Evolutionary conservation across 2,888 invertebrate species (phyloP).

Genomic region (Nemotelus nigrinus): DNA sequence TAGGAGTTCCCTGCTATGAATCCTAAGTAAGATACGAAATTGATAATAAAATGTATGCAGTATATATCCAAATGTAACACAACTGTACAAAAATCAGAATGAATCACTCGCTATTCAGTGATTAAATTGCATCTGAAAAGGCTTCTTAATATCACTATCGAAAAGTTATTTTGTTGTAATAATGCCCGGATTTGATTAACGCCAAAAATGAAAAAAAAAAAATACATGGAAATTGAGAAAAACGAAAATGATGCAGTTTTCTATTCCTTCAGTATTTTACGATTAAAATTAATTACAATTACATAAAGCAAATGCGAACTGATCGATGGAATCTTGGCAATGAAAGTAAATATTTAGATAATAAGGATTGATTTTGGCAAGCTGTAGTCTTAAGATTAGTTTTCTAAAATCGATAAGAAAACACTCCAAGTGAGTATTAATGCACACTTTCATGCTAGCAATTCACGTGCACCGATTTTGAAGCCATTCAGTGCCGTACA

Average conservation of each 20-base stretch:
- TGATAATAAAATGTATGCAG: too few relatives aligned
- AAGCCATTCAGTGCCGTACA: neutral
- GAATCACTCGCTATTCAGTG: too few relatives aligned
- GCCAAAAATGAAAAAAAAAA: neutral
- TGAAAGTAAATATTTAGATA: neutral
- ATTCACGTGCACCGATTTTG: neutral
- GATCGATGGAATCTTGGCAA: neutral
- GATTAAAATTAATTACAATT: neutral
- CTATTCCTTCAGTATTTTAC: constrained; percentile 14
- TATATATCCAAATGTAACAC: too few relatives aligned
- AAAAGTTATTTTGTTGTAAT: neutral
- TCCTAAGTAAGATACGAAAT: too few relatives aligned
- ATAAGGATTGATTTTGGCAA: constrained; percentile 31
- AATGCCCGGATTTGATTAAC: neutral
- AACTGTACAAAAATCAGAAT: too few relatives aligned
- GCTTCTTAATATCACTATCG: too few relatives aligned
- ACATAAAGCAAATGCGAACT: neutral
- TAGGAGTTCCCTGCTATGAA: too few relatives aligned
- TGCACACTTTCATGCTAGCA: neutral
- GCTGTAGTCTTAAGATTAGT: constrained; percentile 22
- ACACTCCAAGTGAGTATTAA: neutral
- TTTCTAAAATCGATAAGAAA: neutral
- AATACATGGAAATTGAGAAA: neutral
- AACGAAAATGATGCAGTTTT: neutral
- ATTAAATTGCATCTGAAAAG: too few relatives aligned